Evolutionary conservation across 1,140 invertebrate species (phyloP).

Genomic region (Chironomus striatipennis): DNA sequence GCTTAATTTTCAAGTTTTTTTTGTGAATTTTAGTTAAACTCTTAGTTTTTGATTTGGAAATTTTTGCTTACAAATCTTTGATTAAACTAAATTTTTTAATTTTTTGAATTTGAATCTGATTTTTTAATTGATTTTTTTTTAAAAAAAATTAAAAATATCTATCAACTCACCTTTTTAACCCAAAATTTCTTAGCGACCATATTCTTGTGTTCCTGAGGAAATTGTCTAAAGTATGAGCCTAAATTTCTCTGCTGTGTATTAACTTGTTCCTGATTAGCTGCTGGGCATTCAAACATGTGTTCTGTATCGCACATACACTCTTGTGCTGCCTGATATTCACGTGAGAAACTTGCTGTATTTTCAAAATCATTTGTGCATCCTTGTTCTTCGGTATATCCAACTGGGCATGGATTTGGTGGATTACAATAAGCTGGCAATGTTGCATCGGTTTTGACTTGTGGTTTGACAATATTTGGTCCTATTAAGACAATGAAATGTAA

Average conservation of each 20-base stretch:
- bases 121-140: no score
- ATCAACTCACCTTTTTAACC: constrained; percentile 48
- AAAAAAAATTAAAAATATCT: no score
- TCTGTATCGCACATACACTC: constrained; percentile 97
- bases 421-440: constrained; percentile 96
- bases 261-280: constrained; percentile 35
- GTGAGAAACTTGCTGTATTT: constrained; percentile 91
- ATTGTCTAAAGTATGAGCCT: constrained; percentile 44
- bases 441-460: constrained; percentile 81
- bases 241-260: constrained; percentile 30
- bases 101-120: no score
- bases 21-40: no score
- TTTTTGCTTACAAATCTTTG: no score
- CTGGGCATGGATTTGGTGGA: constrained; percentile 96
- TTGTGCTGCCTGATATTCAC: constrained; percentile 85
- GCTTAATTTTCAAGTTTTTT: not conserved
- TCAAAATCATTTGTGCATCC: constrained; percentile 89
- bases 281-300: constrained; percentile 93
- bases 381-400: constrained; percentile 73
- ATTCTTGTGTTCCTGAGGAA: constrained; percentile 52
- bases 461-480: constrained; percentile 49
- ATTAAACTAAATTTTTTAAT: no score
- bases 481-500: constrained; percentile 21
- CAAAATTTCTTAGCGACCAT: constrained; percentile 75
- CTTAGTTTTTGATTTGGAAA: no score